phyloP scores from a whole-genome alignment of 2,888 invertebrate species.

The Ctenicera cuprea region DNA sequence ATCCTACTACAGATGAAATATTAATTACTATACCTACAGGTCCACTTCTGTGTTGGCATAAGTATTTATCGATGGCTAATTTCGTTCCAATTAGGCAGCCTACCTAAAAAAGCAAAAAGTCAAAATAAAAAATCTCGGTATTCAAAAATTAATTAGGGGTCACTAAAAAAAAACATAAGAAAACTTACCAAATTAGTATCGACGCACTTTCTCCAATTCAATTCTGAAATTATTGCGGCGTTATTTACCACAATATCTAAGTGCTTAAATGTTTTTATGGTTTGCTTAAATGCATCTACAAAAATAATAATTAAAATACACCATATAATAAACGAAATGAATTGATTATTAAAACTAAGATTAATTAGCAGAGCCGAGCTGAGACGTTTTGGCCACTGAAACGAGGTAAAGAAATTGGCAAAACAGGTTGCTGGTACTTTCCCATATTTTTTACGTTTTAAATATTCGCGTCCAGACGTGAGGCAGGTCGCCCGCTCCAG shows the following conservation, averaged over 20 bases:
- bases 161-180: too few relatives aligned
- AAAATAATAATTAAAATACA: too few relatives aligned
- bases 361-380: not conserved
- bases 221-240: slow-evolving; percentile 57
- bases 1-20: slow-evolving; percentile 57
- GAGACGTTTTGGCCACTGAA: too few relatives aligned
- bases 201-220: slow-evolving; percentile 54
- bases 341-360: too few relatives aligned
- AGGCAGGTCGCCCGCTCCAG: too few relatives aligned
- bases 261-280: slow-evolving; percentile 24
- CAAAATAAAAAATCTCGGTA: too few relatives aligned
- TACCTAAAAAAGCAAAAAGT: slow-evolving; percentile 35
- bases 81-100: slow-evolving; percentile 54
- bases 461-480: too few relatives aligned
- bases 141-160: too few relatives aligned
- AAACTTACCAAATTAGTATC: slow-evolving; percentile 57
- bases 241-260: slow-evolving; percentile 58
- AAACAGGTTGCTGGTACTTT: too few relatives aligned
- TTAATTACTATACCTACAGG: slow-evolving; percentile 59
- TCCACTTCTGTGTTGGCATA: slow-evolving; percentile 58
- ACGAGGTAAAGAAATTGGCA: too few relatives aligned
- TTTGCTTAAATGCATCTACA: slow-evolving; percentile 18
- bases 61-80: slow-evolving; percentile 56
- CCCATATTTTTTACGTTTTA: too few relatives aligned
- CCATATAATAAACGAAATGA: too few relatives aligned